Conservation (phyloP, 2,888 invertebrate genomes). For the Lasioglossum zephyrum region DNA sequence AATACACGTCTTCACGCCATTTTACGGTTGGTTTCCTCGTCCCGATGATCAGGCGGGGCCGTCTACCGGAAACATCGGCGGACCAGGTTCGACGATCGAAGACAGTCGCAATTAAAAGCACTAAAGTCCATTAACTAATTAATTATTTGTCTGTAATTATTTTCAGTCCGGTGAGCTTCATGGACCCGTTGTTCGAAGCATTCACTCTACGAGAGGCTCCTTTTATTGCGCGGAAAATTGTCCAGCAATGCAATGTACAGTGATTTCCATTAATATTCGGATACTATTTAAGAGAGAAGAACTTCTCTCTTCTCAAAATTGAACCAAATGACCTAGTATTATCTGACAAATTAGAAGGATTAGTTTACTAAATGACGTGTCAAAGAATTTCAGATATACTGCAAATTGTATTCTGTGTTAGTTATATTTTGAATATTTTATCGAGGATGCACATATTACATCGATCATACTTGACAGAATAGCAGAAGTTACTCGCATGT, state of each 20-base stretch:
- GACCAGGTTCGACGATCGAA: conserved; percentile 3
- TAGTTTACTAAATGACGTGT: neutral
- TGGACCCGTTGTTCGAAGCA: conserved; percentile 37
- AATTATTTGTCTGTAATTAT: conserved; percentile 72
- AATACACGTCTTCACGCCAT: neutral
- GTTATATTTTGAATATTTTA: neutral
- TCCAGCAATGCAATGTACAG: neutral
- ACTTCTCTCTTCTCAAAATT: neutral
- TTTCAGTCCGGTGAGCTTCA: conserved; percentile 44
- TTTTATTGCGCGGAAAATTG: conserved; percentile 28
- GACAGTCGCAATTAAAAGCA: conserved; percentile 65
- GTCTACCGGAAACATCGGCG: conserved; percentile 1
- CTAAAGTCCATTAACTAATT: conserved; percentile 67
- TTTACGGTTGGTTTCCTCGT: conserved; percentile 8
- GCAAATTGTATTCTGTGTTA: neutral
- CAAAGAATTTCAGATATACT: neutral
- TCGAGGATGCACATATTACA: neutral
- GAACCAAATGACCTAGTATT: neutral
- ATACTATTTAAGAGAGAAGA: neutral
- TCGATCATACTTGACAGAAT: neutral
- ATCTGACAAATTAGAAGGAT: conserved; percentile 6
- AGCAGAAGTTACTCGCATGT: neutral
- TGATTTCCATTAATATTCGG: neutral
- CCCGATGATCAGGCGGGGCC: neutral
- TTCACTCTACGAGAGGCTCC: conserved; percentile 23